A percentile compares a stretch with the other conserved stretches of the same genome.
Evolutionary conservation across 2,113 vertebrate species (phyloP).

Genomic region (Otis tarda): DNA sequence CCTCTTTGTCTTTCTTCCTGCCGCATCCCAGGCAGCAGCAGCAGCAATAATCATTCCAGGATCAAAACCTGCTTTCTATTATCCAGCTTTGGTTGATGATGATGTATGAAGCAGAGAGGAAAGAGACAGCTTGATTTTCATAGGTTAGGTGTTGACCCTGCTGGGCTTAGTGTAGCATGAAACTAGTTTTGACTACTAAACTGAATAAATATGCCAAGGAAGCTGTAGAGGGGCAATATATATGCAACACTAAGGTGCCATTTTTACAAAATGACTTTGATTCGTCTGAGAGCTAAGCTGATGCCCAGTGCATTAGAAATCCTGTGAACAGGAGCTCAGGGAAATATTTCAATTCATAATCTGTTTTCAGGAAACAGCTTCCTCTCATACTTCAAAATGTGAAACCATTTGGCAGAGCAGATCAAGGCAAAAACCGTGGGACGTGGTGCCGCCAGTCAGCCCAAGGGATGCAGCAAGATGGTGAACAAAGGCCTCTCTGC

Average conservation of each 20-base stretch:
- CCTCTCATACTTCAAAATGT: not conserved
- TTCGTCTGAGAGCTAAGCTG: conserved; percentile 58
- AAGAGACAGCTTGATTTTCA: conserved; percentile 71
- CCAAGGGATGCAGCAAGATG: not conserved
- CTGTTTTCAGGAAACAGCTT: not conserved
- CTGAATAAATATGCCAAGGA: conserved; percentile 70
- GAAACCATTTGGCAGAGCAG: conserved; percentile 29
- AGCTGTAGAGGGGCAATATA: conserved; percentile 56
- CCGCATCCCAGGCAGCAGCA: not conserved
- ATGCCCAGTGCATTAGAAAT: conserved; percentile 39
- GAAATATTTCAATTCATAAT: conserved; percentile 44
- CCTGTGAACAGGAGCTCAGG: conserved; percentile 30
- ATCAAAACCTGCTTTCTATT: conserved; percentile 55
- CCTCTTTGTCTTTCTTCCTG: not conserved
- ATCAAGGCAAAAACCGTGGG: not conserved
- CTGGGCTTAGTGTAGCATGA: conserved; percentile 77
- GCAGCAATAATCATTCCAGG: conserved; percentile 10
- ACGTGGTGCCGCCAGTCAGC: not conserved
- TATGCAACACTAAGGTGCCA: conserved; percentile 66
- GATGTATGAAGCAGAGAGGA: conserved; percentile 62
- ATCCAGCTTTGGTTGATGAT: conserved; percentile 59
- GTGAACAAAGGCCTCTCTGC: not conserved
- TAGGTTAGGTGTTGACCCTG: conserved; percentile 70
- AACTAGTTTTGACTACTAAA: conserved; percentile 74
- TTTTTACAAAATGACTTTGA: conserved; percentile 60